phyloP scores from a whole-genome alignment of 2,797 vertebrate species.

The Buphagus erythrorhynchus region DNA sequence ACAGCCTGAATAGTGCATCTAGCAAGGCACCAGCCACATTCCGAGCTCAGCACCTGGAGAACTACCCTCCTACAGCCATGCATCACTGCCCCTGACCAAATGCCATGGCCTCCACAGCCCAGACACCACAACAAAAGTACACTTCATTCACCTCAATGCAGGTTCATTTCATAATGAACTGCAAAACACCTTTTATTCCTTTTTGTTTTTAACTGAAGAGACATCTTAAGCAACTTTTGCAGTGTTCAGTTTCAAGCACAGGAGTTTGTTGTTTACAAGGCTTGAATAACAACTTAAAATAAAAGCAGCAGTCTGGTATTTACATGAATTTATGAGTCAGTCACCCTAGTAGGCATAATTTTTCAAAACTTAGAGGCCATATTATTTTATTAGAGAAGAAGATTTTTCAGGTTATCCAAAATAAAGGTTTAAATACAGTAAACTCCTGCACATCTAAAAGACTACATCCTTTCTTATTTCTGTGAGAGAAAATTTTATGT shows the following conservation, averaged over 20 bases:
- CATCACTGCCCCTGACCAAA: not conserved
- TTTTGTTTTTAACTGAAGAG: not conserved
- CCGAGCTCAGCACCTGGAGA: not conserved
- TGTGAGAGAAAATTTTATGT: not conserved
- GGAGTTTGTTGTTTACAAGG: not conserved
- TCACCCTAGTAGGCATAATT: not conserved
- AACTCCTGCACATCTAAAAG: not conserved
- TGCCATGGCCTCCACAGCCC: not conserved
- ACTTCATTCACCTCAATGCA: not conserved
- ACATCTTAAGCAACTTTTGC: not conserved
- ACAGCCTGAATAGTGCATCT: not conserved
- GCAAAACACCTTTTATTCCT: rapidly evolving
- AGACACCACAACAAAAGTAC: not conserved
- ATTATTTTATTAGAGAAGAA: not conserved
- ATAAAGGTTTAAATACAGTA: not conserved
- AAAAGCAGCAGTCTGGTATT: not conserved
- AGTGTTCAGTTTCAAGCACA: not conserved
- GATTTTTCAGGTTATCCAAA: not conserved
- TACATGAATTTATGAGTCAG: not conserved
- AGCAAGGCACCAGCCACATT: not conserved
- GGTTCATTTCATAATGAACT: not conserved
- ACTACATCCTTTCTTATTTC: not conserved
- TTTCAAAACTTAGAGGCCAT: not conserved
- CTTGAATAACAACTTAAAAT: not conserved
- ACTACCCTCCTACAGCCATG: not conserved